Evolutionary conservation across 2,113 vertebrate genomes (phyloP), one percentile per base, ranked within the genome.

Genomic region (Alces alces): DNA sequence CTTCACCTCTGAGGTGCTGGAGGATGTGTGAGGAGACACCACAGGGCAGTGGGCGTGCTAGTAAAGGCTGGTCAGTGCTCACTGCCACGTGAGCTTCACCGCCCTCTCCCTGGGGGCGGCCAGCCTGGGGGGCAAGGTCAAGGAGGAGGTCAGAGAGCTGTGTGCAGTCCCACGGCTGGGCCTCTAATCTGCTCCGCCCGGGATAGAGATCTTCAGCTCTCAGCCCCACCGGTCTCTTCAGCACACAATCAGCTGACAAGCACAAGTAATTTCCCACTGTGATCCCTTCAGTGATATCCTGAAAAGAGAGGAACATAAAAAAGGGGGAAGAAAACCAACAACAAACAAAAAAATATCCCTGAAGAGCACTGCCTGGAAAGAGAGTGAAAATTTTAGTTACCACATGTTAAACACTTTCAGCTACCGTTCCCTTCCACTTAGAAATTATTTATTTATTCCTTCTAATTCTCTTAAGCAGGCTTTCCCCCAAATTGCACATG

Each of bases 251-350:
- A 97, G 79, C 97, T 96, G 98, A 98, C 97, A 98, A 97, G 98
- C 98, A 97, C 98, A 98, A 96, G 97, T 95, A 98, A 98, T 98
- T 98, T 98, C 98, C 98, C 92, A n/a, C 97, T 97, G 95, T 43
- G 98, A 98, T 98, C 11, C 89, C 96, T 98, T 98, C 97, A 88
- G 86, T 64, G 98, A 99, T 98, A 98, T 0, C 64, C 94, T 97
- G 96, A 95, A 96, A 96, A 97, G 96, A 66, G 92, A 57, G 83
- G 93, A 96, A 89, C 58, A 30, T 33, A 64, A 98, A 90, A 93
- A 36, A 14, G 87, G 85, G 87, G 78, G 25, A 88, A 86, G 50
- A 79, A 58, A 16, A 36, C 33, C 36, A 1, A 39, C 12, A 25
- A 23, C 64, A 58, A 91, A 91, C 70, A 79, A 83, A 98, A 86